These are phyloP conservation scores for Halocynthia roretzi DNA, from an alignment of 23 tunicate species.

Conservation along the genomic window DNA sequence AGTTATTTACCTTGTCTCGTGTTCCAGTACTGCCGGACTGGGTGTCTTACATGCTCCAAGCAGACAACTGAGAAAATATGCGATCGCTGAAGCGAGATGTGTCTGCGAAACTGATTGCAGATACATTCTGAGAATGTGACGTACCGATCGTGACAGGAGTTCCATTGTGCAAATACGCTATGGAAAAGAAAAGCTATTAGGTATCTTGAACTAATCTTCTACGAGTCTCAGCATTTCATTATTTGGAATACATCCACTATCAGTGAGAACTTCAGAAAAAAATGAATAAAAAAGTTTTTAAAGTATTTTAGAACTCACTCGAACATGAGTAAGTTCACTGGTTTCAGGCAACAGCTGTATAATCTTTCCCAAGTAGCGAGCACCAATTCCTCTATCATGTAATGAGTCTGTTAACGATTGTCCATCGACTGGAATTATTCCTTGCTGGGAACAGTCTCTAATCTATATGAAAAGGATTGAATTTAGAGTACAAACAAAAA, in stretches of 20 bases:
- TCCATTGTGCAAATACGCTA: conserved; percentile 77
- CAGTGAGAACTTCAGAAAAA: too few species aligned
- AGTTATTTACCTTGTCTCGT: conserved; percentile 40
- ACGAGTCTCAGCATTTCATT: too few species aligned
- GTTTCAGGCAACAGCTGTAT: conserved; percentile 40
- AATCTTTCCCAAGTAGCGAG: conserved; percentile 82
- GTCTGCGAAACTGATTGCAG: conserved; percentile 72
- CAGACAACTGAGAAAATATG: conserved; percentile 90
- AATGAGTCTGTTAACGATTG: conserved; percentile 50
- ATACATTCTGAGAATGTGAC: conserved; percentile 66
- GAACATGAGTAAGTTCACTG: conserved; percentile 39
- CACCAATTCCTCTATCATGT: conserved; percentile 82
- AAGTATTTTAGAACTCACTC: conserved; percentile 24
- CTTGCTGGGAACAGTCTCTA: conserved; percentile 75
- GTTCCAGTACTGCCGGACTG: conserved; percentile 40
- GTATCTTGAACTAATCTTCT: too few species aligned
- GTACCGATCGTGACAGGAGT: conserved; percentile 50
- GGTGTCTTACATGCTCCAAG: conserved; percentile 46
- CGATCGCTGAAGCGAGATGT: conserved; percentile 45
- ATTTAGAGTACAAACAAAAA: too few species aligned
- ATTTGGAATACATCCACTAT: too few species aligned
- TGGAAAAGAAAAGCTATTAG: not conserved
- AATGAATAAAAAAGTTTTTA: not conserved
- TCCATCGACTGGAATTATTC: conserved; percentile 67
- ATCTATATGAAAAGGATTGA: conserved; percentile 23